Evolutionary conservation across 2,113 vertebrate genomes (phyloP).

Genomic region (Ceyx melanurus): DNA sequence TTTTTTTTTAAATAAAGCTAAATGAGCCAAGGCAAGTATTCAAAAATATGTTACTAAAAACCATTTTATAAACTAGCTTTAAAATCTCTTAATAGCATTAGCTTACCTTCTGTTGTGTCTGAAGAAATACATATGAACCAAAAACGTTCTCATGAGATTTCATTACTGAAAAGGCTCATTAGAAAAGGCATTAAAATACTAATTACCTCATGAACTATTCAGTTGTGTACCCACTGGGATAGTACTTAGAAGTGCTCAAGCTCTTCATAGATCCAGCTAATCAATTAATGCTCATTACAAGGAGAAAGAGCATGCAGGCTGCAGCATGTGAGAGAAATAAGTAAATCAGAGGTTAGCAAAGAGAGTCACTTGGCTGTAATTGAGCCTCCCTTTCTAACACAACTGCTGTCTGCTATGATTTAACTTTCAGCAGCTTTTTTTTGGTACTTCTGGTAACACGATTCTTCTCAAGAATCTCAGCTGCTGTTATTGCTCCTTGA

Average conservation of each 20-base stretch:
- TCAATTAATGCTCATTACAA: constrained; percentile 96
- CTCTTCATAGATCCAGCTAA: constrained; percentile 88
- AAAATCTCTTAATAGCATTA: constrained; percentile 63
- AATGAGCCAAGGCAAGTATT: constrained; percentile 34
- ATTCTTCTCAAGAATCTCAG: constrained; percentile 47
- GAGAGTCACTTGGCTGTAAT: constrained; percentile 66
- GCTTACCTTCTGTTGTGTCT: constrained; percentile 69
- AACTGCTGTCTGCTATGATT: constrained; percentile 65
- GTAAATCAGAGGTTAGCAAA: constrained; percentile 69
- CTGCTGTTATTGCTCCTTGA: constrained; percentile 18
- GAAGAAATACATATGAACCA: constrained; percentile 76
- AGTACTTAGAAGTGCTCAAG: constrained; percentile 85
- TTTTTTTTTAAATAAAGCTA: constrained; percentile 27
- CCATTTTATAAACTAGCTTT: constrained; percentile 58
- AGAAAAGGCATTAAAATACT: constrained; percentile 85
- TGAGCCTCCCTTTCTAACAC: constrained; percentile 48
- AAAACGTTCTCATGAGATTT: constrained; percentile 79
- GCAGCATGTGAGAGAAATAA: constrained; percentile 71
- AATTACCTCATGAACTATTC: constrained; percentile 99
- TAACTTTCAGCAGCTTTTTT: constrained; percentile 65
- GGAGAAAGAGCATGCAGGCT: constrained; percentile 73
- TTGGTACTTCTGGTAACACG: constrained; percentile 17
- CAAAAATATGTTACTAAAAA: constrained; percentile 61
- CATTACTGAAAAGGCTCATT: constrained; percentile 87
- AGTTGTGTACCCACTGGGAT: constrained; percentile 86